Conservation (phyloP, 2,797 vertebrate genomes). For the Hoplostethus atlanticus region DNA sequence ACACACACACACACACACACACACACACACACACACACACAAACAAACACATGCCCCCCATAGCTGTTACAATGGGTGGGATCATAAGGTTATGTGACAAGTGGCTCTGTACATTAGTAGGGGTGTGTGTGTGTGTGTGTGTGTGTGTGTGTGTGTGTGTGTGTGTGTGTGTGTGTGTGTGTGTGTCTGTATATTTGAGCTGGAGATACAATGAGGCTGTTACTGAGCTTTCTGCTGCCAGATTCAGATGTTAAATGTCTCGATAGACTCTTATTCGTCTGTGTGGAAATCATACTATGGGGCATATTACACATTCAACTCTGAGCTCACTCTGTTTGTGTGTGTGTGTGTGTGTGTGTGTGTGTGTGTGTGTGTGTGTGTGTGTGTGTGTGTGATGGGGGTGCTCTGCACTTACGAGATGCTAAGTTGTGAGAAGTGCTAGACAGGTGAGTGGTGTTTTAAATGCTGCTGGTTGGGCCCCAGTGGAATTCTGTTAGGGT, state of each 20-base stretch:
- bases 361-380: conserved; percentile 2
- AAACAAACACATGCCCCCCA: neutral
- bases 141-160: conserved; percentile 17
- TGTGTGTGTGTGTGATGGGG: too few relatives aligned
- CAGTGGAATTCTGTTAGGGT: neutral
- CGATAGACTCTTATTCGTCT: neutral
- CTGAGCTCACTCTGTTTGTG: conserved; percentile 1
- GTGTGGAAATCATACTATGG: conserved; percentile 2
- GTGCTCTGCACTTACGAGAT: neutral
- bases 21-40: conserved; percentile 4
- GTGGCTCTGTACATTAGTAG: conserved; percentile 44
- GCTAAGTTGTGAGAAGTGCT: too few relatives aligned
- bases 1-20: conserved; percentile 14
- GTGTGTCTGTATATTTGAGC: too few relatives aligned
- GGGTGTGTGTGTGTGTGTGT: conserved; percentile 29
- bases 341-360: conserved; percentile 18
- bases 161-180: neutral
- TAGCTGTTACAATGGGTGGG: conserved; percentile 40
- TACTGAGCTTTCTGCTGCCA: neutral
- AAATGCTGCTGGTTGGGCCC: too few relatives aligned
- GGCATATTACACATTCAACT: neutral
- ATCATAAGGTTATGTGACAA: conserved; percentile 65
- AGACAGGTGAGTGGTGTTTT: too few relatives aligned
- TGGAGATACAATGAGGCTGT: too few relatives aligned
- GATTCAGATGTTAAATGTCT: neutral